Evolutionary conservation across 2,797 vertebrate genomes (phyloP), one percentile per base, ranked within the genome.

Genomic region (Psittacula echo): DNA sequence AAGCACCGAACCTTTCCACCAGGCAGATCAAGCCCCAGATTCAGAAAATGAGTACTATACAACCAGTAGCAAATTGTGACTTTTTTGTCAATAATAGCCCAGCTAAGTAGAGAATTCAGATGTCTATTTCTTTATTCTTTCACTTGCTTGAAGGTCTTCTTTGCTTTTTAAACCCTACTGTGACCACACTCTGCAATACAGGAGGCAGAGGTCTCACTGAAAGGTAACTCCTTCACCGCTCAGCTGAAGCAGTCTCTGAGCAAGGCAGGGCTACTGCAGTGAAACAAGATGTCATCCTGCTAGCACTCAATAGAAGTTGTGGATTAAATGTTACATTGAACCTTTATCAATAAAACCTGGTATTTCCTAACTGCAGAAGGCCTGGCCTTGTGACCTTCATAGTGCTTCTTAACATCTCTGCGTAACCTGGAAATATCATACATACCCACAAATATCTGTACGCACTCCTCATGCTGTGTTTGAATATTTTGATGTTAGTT

Each of bases 111-210:
- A 67, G 48, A 48, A 74, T n/a, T 42, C 47, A 26, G 10, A 34
- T 6, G 53, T 22, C 5, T 44, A 6, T 50, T 66, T 45, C 19
- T 74, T 64, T 34, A 13, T 66, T 50, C 66, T 58, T 83, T 54
- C 5, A 6, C 27, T 34, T 5, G 3, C 37, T 20, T 32, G 61
- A 44, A 78, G 66, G 22, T 12, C 22, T 45, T 12, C 22, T 45
- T 53, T 75, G 23, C 51, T 30, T 48, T 37, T 41, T 20, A 7
- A 2, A 32, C 1, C 30, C 10, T 13, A 7, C 15, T 2, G 0
- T 0, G 4, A 41, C 20, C 27, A 22, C 0, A 0, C 2, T 61
- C 27, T 48, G 18, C 37, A 13, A 4, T 18, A 24, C 2, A 1
- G 17, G n/a, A 75, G 18, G n/a, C 34, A 47, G 66, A 62, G 12